Base-by-base conservation (phyloP, 1,140 invertebrate species). In the Leptestheria dahalacensis region DNA sequence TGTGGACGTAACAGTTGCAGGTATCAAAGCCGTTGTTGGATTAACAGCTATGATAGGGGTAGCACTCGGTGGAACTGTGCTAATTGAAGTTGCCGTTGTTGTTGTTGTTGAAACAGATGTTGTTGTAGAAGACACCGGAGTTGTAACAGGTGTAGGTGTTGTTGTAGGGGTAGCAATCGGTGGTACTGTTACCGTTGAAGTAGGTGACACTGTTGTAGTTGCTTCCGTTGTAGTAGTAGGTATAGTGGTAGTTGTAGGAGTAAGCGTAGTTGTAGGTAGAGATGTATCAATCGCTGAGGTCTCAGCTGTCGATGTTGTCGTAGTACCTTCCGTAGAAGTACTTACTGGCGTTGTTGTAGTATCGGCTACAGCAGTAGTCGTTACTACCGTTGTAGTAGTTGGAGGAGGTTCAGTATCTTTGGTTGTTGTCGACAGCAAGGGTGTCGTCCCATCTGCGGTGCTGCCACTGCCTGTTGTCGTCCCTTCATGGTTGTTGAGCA, bases 281-380 rank as follows among this genome's bases (percentile, higher is more conserved):
- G 48, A 59, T n/a, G 61, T 25, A 1, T 26, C 51, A 33, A 12
- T 63, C 9, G 48, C 57, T 58, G 60, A 65, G 65, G 24, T 23
- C 23, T 49, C 51, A 24, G 46, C 25, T 74, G 74, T 46, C 52
- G 41, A 60, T 48, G 48, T 66, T 50, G 48, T 67, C 79, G 88
- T 80, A 48, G 88, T 28, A 11, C 57, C 81, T 62, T 88, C 84
- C 62, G 15, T 15, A 86, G 83, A 12, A 89, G 67, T 53, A 41
- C 82, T 62, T 86, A 78, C 66, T 89, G 88, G 24, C 86, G 86
- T 15, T 80, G 84, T 70, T 87, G 83, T 1, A 90, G 71, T 20
- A n/a, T n/a, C n/a, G n/a, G n/a, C n/a, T n/a, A n/a, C n/a, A n/a
- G 50, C 50, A 26, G 50, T n/a, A n/a, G n/a, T n/a, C n/a, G n/a